Evolutionary conservation across 92 coral and sea anemone genomes (phyloP), one percentile per base, ranked within the genome.

Genomic region (Heliopora coerulea): DNA sequence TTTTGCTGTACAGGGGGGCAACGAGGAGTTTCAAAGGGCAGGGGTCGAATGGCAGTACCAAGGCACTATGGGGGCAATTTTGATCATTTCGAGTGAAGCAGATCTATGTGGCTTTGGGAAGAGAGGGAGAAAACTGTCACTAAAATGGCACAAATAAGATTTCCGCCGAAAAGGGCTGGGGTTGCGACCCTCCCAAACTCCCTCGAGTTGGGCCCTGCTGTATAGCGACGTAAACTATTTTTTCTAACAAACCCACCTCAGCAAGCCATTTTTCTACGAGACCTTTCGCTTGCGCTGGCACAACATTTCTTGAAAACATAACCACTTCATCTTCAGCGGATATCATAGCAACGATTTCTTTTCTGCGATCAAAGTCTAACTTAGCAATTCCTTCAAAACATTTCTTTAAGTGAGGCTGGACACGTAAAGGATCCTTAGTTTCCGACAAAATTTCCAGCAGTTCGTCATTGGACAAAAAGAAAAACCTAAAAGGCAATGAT

Each of bases 341-440:
- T 28, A 93, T 84, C 98, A 93, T 93, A 60, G 98, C 98, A 34
- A 75, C 81, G 10, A 93, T 93, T 74, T 93, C 96, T 56, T 87
- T 89, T 23, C 74, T 56, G 12, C 87, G 95, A 54, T 82, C 78
- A 31, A 93, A 93, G 44, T 93, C 95, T 56, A 93, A 86, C 62
- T 93, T 93, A 11, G 96, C 96, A 24, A 93, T 93, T 6, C 98
- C 98, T 50, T 93, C 98, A 57, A 93, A 93, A 82, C 98, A 93
- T 70, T 93, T 93, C 91, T 93, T 93, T 6, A 93, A 86, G 57
- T 93, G 98, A 8, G 98, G 98, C 74, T 93, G 96, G 33, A 93
- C 98, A 7, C 98, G 91, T 21, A 89, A 85, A 20, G 98, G 98
- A 46, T 93, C 98, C 65, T 93, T 93, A 0, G 98, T 93, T 85